Evolutionary conservation across 2,888 invertebrate genomes (phyloP), one percentile per base, ranked within the genome.

Genomic region (Taphrorychus bicolor): DNA sequence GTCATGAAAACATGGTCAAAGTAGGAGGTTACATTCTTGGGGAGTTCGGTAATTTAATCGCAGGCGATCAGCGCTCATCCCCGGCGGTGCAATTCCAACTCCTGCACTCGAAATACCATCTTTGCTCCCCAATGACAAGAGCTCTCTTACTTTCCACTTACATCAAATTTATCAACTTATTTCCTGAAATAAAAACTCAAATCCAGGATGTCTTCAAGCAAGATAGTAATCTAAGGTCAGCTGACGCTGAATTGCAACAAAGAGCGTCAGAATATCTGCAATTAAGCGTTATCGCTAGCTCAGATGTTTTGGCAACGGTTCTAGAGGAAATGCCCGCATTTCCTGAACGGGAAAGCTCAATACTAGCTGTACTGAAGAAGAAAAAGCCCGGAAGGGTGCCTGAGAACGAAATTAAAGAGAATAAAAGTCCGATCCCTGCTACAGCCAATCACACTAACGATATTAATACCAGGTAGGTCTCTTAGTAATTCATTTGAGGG

Each of bases 1-100:
- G 99, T 79, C 99, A 99, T 82, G 99, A 99, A 84, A 99, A 99
- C 82, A 99, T 99, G 99, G 98, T 99, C 1, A 99, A 99, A 88
- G 99, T 99, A 61, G 98, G 98, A 69, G 99, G 98, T 59, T 99
- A 99, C 79, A 98, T 99, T 76, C 87, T 99, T 69, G 99, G 99
- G 70, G 98, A 99, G 84, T 99, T 99, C 84, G 99, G 99, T 59
- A 99, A 99, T 85, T 87, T 99, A 69, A 99, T 99, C 81, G 99
- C 99, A 75, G 99, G 99, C 14, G 99, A 99, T 83, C 94, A 95
- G 69, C 88, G 98, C 66, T 99, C 98, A 52, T 97, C 98, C 62
- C 98, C 99, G 5, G 87, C 92, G 78, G 96, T 99, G 71, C 99
- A 99, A 84, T 99, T 99, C 85, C 96, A 98, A 82, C 87, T 99